Evolutionary conservation across 64 coral and sea anemone species (phyloP), one percentile per base, ranked within the genome.

Genomic region (Catalaphyllia jardinei): DNA sequence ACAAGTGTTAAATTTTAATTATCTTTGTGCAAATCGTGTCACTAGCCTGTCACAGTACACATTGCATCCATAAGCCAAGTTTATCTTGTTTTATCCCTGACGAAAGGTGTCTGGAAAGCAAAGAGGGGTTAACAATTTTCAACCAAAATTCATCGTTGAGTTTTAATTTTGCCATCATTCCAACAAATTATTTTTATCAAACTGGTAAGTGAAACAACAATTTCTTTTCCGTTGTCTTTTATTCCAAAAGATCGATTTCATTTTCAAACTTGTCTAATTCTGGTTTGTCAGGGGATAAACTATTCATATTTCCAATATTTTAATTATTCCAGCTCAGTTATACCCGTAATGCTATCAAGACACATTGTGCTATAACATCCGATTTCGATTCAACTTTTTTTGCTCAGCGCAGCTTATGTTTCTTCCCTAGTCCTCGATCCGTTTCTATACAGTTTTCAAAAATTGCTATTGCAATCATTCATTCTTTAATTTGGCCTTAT

Each of bases 1-100:
- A 83, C 80, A 83, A 83, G 80, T 67, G 80, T 83, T 67, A 42
- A 67, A 83, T 31, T 60, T 82, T 82, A 82, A 82, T 82, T 62
- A 64, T 18, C 33, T 39, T 67, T 83, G 80, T 83, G 80, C 39
- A 83, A 83, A 83, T 83, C 30, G 25, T 65, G 61, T 83, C 60
- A 67, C 38, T 17, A 42, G 80, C 17, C 49, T 38, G 30, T 65
- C 31, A 81, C 55, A 29, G 79, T 57, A 60, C 27, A 62, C 10
- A 60, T 61, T 19, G 17, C 52, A 39, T 46, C 62, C 33, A 46
- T 59, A 59, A 83, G 28, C 80, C 31, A 9, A 83, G 27, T 67
- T 67, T 67, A 39, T 18, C 38, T 83, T 22, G 33, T 67, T 63
- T 60, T 60, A 31, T 46, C 18, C 31, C 24, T 24, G 35, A 20